Base-by-base conservation (phyloP, 2,888 invertebrate genomes). In the Caenorhabditis zanzibari region DNA sequence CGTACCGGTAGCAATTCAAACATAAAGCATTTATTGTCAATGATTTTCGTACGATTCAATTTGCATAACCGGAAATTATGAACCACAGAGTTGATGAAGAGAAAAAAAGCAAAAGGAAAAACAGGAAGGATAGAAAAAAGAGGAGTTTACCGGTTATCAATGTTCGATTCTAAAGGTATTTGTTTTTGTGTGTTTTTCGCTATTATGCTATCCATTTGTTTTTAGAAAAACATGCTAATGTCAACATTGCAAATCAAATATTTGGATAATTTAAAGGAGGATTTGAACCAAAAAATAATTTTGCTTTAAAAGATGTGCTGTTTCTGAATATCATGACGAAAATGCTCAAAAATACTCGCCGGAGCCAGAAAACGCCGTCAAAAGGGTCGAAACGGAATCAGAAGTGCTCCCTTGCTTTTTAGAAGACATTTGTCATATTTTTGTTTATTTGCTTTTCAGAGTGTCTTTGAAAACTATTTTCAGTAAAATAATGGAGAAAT, bases 131-230 rank as follows among this genome's bases (percentile, higher is more conserved):
- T 14, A 19, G 19, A 49, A 22, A 28, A 12, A 59, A 22, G 19
- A 16, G 3, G 49, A 32, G 41, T 47, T 10, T 68, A 49, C 66
- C 47, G n/a, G 47, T 68, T 52, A 19, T 52, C 47, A 64, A 64
- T 44, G 24, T 41, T 47, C n/a, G 19, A 54, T 14, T 19, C 49
- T 49, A 49, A 54, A 26, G 54, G 22, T 26, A 14, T 58, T 58
- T 59, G 38, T 52, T 68, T 68, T 52, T 52, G 64, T 52, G 64
- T 52, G 28, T 28, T 52, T 68, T 54, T 47, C 28, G 28, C 16
- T 44, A 63, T 63, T 63, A 63, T 63, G 63, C 63, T 63, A 47
- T 44, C n/a, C 22, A 44, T 68, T 68, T 68, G 66, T 68, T 68
- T 68, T 68, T 64, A 22, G 19, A 47, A 54, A 54, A 54, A 54